These are phyloP conservation scores for Poecilia wingei DNA, from an alignment of 2,797 vertebrate species.

Conservation along the genomic window DNA sequence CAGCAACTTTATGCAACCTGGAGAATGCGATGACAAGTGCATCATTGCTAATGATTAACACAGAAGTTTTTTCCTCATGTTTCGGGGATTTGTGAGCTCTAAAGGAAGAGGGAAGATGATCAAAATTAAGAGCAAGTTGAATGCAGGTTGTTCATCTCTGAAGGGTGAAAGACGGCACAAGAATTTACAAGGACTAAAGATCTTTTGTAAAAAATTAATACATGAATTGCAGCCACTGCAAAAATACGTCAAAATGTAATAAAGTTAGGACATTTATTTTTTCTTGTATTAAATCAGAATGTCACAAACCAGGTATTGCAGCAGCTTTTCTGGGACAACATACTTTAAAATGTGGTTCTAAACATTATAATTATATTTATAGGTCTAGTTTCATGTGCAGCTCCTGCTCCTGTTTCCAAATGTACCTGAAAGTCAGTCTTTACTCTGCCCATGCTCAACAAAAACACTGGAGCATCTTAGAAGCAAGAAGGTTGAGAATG, in stretches of 20 bases:
- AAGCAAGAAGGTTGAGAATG: not conserved
- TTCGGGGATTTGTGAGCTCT: not conserved
- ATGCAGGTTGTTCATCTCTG: not conserved
- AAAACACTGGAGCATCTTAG: not conserved
- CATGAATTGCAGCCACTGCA: too few relatives aligned
- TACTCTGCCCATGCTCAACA: not conserved
- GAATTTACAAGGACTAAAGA: not conserved
- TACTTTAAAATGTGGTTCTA: not conserved
- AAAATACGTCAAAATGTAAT: too few relatives aligned
- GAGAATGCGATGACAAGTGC: not conserved
- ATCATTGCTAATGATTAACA: not conserved
- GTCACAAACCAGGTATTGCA: not conserved
- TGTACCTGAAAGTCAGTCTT: not conserved
- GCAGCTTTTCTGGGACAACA: not conserved
- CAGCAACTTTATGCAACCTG: not conserved
- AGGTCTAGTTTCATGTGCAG: not conserved
- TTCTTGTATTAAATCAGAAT: not conserved
- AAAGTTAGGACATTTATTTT: too few relatives aligned
- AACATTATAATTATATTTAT: not conserved
- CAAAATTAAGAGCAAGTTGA: not conserved
- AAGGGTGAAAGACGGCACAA: not conserved
- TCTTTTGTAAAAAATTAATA: not conserved
- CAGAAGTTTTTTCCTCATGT: not conserved
- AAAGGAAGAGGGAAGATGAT: not conserved
- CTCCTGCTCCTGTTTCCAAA: not conserved